Evolutionary conservation across 1,140 invertebrate species (phyloP).

Genomic region (Lepidurus packardi): DNA sequence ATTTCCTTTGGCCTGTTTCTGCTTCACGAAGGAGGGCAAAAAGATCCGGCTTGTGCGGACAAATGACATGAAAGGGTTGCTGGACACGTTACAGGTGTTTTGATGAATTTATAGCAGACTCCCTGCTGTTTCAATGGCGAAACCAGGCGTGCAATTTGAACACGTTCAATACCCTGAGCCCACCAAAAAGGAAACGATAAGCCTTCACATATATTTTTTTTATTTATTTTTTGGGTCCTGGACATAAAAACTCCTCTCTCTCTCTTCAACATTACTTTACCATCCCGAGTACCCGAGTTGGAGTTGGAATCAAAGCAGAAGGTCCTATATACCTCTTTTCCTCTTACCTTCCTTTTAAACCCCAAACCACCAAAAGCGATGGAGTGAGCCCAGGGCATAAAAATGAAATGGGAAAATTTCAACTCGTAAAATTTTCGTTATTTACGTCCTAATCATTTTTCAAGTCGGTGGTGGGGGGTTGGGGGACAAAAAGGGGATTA

Average conservation of each 20-base stretch:
- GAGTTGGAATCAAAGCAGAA: too few relatives aligned
- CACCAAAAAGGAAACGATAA: background rate
- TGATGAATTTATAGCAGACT: conserved; percentile 9
- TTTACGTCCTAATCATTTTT: background rate
- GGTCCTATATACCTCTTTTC: background rate
- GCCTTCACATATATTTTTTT: background rate
- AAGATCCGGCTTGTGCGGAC: conserved; percentile 16
- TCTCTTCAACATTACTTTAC: background rate
- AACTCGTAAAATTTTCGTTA: conserved; percentile 5
- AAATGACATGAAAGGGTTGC: conserved; percentile 17
- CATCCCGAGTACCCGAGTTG: too few relatives aligned
- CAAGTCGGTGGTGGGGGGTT: background rate
- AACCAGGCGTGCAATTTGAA: conserved; percentile 1
- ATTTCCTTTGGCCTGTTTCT: background rate
- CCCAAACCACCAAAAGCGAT: background rate
- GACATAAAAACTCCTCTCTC: background rate
- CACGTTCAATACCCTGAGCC: background rate
- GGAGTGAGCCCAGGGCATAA: background rate
- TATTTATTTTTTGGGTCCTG: background rate
- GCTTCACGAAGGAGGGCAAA: background rate
- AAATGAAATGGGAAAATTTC: conserved; percentile 10
- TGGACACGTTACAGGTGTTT: conserved; percentile 21
- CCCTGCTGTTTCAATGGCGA: conserved; percentile 17
- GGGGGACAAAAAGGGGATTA: background rate
- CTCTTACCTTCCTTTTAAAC: background rate